Percentiles rank a stretch among this genome's conserved stretches.
Evolutionary conservation across 2,888 invertebrate species (phyloP).

Genomic region (Cheilosia pagana): DNA sequence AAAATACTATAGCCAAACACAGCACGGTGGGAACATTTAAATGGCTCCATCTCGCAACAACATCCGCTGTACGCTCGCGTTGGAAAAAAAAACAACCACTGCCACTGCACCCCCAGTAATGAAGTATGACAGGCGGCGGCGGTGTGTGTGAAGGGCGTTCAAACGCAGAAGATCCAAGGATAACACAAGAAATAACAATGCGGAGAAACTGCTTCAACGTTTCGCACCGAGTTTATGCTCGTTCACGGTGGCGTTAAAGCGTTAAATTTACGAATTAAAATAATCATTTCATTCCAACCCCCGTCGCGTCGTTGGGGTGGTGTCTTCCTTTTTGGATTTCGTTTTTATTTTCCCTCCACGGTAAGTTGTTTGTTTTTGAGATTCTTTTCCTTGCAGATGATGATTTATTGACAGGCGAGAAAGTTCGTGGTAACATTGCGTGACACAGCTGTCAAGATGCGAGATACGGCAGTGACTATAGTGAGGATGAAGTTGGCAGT

Average conservation of each 20-base stretch:
- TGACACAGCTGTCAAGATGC: constrained; percentile 52
- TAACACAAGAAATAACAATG: constrained; percentile 42
- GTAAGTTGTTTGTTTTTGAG: constrained; percentile 20
- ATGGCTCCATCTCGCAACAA: not conserved
- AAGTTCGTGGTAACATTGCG: constrained; percentile 56
- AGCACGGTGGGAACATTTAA: not conserved
- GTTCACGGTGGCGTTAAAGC: constrained; percentile 68
- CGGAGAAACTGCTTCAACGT: constrained; percentile 48
- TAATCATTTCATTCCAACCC: constrained; percentile 28
- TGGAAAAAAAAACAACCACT: constrained; percentile 23
- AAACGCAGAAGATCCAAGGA: constrained; percentile 38
- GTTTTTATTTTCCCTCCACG: constrained; percentile 1
- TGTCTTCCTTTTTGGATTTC: not conserved
- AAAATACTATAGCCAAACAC: constrained; percentile 34
- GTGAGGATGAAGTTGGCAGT: constrained; percentile 16
- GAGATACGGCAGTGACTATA: constrained; percentile 20
- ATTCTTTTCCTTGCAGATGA: constrained; percentile 20
- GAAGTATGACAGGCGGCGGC: too few species aligned
- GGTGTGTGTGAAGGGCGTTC: not conserved
- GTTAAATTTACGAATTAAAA: constrained; percentile 70
- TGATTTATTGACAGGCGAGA: constrained; percentile 56
- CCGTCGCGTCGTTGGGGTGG: not conserved
- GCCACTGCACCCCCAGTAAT: constrained; percentile 35
- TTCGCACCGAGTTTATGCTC: constrained; percentile 59
- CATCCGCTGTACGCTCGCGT: not conserved